Evolutionary conservation across 2,888 invertebrate species (phyloP).

Genomic region (Rhopalosiphum nymphaeae): DNA sequence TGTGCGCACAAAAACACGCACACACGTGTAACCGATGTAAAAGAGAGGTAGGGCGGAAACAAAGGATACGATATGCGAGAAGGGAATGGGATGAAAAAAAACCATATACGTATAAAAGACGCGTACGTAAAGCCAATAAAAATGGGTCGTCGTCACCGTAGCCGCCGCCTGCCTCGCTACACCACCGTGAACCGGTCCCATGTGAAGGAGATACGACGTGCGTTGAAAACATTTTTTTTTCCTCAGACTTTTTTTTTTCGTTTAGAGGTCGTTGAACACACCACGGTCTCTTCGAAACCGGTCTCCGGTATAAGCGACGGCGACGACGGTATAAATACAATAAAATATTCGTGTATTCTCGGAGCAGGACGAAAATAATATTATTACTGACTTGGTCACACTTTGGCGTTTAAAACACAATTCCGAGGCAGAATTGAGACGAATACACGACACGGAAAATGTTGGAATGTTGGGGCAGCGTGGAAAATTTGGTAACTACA

Average conservation of each 20-base stretch:
- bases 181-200: conserved; percentile 60
- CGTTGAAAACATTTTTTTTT: conserved; percentile 53
- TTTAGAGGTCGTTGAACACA: conserved; percentile 65
- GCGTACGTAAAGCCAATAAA: conserved; percentile 59
- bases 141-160: conserved; percentile 59
- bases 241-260: conserved; percentile 48
- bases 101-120: conserved; percentile 38
- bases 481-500: neutral
- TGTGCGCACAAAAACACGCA: neutral
- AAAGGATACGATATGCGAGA: neutral
- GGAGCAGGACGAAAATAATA: conserved; percentile 55
- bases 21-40: neutral
- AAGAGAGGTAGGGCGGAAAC: neutral
- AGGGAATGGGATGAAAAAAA: conserved; percentile 36
- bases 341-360: conserved; percentile 24
- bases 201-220: conserved; percentile 43
- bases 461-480: neutral
- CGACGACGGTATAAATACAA: conserved; percentile 9
- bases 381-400: conserved; percentile 17
- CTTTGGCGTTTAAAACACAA: conserved; percentile 46
- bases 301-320: conserved; percentile 47
- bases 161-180: neutral
- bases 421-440: neutral
- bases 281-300: conserved; percentile 54
- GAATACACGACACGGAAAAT: neutral